Percentiles rank a stretch among this genome's conserved stretches.
These are phyloP conservation scores for Caenorhabditis virilis DNA, from an alignment of 2,888 invertebrate genomes.

Conservation along the genomic window DNA sequence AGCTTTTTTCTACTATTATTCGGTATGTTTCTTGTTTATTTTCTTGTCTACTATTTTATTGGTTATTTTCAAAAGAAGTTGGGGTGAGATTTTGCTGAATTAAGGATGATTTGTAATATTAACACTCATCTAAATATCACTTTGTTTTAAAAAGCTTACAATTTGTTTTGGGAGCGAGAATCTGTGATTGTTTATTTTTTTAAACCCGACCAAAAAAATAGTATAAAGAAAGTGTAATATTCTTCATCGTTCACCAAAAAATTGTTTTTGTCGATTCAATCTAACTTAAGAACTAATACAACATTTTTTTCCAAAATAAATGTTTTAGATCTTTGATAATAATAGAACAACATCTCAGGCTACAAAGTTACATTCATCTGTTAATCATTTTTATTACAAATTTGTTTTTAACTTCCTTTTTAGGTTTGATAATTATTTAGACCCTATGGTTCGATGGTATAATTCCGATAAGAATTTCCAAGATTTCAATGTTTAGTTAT, in stretches of 20 bases:
- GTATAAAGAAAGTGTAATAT: no score
- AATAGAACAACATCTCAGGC: background rate
- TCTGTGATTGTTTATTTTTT: no score
- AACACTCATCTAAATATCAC: background rate
- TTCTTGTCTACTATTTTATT: constrained; percentile 10
- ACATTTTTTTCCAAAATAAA: no score
- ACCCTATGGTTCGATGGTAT: background rate
- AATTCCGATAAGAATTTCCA: background rate
- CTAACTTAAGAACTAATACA: no score
- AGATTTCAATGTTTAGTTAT: constrained; percentile 7
- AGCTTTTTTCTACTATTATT: no score
- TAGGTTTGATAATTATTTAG: no score
- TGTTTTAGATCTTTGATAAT: no score
- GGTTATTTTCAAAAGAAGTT: constrained; percentile 15
- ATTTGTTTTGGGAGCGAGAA: no score
- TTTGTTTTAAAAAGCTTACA: background rate
- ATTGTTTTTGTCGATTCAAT: no score
- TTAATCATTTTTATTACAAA: background rate
- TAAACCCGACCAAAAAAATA: no score
- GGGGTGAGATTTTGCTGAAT: constrained; percentile 16
- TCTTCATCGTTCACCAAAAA: no score
- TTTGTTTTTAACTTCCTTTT: background rate
- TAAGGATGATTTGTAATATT: background rate
- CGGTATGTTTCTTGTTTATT: constrained; percentile 2
- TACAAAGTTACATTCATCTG: background rate